A percentile compares a stretch with the other conserved stretches of the same genome.
These are phyloP conservation scores for Prionailurus viverrinus DNA, from an alignment of 2,113 vertebrate species.

Conservation along the genomic window DNA sequence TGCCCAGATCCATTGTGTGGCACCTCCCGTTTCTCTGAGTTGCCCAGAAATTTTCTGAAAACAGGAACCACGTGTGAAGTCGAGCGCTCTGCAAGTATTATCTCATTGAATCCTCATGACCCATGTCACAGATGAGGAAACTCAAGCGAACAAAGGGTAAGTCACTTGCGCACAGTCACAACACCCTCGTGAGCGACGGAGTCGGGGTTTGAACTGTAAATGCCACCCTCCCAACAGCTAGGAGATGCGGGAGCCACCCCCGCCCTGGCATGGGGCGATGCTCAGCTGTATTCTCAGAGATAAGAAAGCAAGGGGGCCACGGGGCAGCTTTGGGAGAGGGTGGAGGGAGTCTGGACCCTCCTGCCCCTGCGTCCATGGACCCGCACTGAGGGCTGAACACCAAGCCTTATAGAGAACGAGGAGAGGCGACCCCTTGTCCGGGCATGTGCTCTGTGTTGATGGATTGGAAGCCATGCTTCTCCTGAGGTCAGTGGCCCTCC, in stretches of 20 bases:
- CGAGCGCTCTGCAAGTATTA: accelerated
- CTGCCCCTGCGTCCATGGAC: background rate
- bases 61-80: accelerated
- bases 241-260: too few species aligned
- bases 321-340: background rate
- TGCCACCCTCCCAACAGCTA: accelerated
- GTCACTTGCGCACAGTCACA: background rate
- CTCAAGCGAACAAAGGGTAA: background rate
- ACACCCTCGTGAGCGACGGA: background rate
- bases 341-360: background rate
- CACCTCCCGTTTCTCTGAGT: background rate
- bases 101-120: background rate
- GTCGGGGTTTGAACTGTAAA: background rate
- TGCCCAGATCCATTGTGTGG: accelerated
- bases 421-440: accelerated
- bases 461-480: background rate
- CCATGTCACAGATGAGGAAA: background rate
- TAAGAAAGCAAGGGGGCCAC: background rate
- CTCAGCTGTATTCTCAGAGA: background rate
- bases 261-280: accelerated
- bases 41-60: background rate
- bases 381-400: background rate
- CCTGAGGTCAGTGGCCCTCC: slow-evolving; percentile 71
- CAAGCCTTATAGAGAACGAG: background rate
- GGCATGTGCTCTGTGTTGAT: background rate